Evolutionary conservation across 2,113 vertebrate genomes (phyloP), one percentile per base, ranked within the genome.

Genomic region (Melanostigma gelatinosum): DNA sequence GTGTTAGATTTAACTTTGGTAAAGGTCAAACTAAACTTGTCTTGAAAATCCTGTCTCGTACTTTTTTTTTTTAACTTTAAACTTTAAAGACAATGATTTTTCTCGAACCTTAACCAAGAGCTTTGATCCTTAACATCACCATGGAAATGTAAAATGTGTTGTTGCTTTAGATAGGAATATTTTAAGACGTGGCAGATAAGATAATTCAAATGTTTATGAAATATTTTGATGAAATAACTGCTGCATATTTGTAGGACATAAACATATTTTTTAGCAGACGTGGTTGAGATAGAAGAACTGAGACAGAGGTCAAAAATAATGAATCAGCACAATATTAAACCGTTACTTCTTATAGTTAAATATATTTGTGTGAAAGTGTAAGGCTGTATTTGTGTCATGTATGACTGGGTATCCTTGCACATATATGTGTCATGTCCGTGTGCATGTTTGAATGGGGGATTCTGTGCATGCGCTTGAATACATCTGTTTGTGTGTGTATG

Each of bases 401-500:
- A 65, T 48, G 71, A 27, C 8, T 27, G 71, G 79, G 36, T 22
- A 12, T 65, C 34, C n/a, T 10, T 12, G 8, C 55, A 40, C 32
- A 54, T 54, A 29, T n/a, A 55, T 58, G 69, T 75, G 66, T 77
- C 54, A 50, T 58, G 64, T 61, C 66, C 8, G 10, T 60, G 82
- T 75, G 68, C 79, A 88, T 79, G 76, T 84, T 72, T 85, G 73
- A 82, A 48, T 60, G 54, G 69, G 27, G 68, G 80, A 79, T 67
- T 62, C 57, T 58, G 87, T 80, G 78, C 90, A 91, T 93, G 92
- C 88, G 92, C 85, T 77, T 90, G 87, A 91, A 92, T 92, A 88
- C 54, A 85, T 87, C n/a, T 88, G 79, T 82, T 69, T 74, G 64
- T 50, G 3, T 78, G 80, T 75, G 76, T 83, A 27, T 62, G 34